Evolutionary conservation across 1,140 invertebrate species (phyloP).

Genomic region (Bombus pyrosoma): DNA sequence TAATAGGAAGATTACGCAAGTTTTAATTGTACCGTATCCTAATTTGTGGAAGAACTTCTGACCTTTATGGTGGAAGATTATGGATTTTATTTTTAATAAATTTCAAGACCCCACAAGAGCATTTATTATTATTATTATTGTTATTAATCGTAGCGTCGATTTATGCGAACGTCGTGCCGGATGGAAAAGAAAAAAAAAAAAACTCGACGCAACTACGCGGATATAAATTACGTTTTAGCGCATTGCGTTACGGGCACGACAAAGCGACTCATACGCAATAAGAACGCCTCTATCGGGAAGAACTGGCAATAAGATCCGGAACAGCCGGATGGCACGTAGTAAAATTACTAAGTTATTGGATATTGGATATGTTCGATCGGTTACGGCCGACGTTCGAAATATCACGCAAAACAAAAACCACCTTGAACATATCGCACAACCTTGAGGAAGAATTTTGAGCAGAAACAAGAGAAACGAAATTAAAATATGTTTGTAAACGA

Average conservation of each 20-base stretch:
- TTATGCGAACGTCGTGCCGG: neutral
- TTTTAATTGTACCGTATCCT: too few relatives aligned
- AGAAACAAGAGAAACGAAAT: too few relatives aligned
- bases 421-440: neutral
- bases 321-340: neutral
- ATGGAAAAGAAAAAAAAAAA: neutral
- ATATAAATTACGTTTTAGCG: conserved; percentile 12
- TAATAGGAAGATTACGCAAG: too few relatives aligned
- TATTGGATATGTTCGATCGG: conserved; percentile 12
- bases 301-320: conserved; percentile 1
- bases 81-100: too few relatives aligned
- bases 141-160: neutral
- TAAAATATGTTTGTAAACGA: neutral
- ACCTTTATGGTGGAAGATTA: too few relatives aligned
- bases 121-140: too few relatives aligned
- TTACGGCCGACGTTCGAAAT: neutral
- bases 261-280: conserved; percentile 20
- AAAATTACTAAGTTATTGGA: conserved; percentile 19
- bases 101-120: too few relatives aligned
- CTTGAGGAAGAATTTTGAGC: neutral
- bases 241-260: neutral
- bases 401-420: neutral
- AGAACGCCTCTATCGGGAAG: neutral
- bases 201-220: neutral
- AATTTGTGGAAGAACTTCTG: too few relatives aligned